Base-by-base conservation (phyloP, 1,140 invertebrate genomes). In the Eueides isabella region DNA sequence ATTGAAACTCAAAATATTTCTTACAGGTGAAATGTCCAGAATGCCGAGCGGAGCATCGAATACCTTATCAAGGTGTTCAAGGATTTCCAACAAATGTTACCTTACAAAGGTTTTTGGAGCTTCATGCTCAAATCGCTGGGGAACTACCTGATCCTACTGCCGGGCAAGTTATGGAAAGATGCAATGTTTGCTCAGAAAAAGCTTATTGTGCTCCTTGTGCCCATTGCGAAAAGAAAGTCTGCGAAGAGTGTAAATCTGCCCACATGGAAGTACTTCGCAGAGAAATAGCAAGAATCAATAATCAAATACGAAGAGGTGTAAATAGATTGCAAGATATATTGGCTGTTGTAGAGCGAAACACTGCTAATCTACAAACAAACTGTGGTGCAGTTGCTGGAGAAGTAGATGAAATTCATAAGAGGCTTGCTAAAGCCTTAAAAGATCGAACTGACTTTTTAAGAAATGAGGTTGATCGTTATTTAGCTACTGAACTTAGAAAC, bases 81-180 rank as follows among this genome's bases (percentile, higher is more conserved):
- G 97, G 97, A 26, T 99, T 98, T 91, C 98, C 98, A 48, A 99
- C 97, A 79, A 99, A 99, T 93, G 98, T 99, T 5, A 99, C 98
- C 31, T 94, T 99, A 29, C 97, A 98, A 92, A 95, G 98, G 64
- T 99, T 99, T 93, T 94, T 99, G 72, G 98, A 99, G 90, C 95
- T 99, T 55, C 98, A 98, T 87, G 97, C 98, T 90, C 97, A 98
- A 93, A 98, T 98, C 74, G 98, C 97, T 30, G 97, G 98, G 74
- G 97, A 98, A 91, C 93, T 97, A 74, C 97, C 97, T 61, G 98
- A 98, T 93, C 97, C 97, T 61, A 98, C 97, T 64, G 96, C 90
- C 83, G 94, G 94, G 68, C 97, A 97, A 91, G 95, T 97, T 33
- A 97, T 97, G 97, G 97, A 97, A 92, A 94, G 97, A 75, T 97